These are phyloP conservation scores for Urocynchramus pylzowi DNA, from an alignment of 2,113 vertebrate species.

Conservation along the genomic window DNA sequence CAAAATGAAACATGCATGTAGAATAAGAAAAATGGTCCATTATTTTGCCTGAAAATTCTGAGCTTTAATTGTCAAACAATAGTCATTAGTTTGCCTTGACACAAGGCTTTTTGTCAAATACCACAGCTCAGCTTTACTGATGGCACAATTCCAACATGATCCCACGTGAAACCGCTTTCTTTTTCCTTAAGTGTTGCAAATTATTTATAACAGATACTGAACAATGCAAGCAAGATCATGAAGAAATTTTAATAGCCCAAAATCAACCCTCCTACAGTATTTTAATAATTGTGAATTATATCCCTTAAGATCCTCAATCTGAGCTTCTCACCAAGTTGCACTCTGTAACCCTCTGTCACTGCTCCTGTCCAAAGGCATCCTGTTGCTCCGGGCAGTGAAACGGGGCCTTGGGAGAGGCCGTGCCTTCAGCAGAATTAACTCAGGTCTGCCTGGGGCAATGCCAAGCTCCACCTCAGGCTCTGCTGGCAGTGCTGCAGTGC, in stretches of 20 bases:
- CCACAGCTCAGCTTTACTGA: background rate
- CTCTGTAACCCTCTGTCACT: background rate
- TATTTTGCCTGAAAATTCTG: conserved; percentile 7
- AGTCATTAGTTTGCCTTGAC: conserved; percentile 14
- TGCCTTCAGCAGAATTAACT: background rate
- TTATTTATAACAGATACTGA: background rate
- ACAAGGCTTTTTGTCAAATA: conserved; percentile 37
- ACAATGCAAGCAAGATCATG: background rate
- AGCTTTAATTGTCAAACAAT: conserved; percentile 41
- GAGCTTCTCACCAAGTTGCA: background rate
- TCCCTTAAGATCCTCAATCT: background rate
- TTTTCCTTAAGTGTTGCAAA: background rate
- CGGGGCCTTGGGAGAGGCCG: background rate
- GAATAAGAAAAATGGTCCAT: background rate
- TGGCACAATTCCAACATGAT: background rate
- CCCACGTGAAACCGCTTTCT: background rate
- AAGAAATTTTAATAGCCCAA: background rate
- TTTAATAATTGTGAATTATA: background rate
- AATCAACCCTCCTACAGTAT: background rate
- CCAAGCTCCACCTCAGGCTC: background rate
- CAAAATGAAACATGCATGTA: background rate
- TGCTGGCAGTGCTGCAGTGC: fast-evolving
- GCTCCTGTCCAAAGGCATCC: background rate
- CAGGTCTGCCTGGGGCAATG: background rate
- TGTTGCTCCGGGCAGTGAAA: background rate